Conservation (phyloP, 2,888 invertebrate species). For the Oligia fasciuncula region DNA sequence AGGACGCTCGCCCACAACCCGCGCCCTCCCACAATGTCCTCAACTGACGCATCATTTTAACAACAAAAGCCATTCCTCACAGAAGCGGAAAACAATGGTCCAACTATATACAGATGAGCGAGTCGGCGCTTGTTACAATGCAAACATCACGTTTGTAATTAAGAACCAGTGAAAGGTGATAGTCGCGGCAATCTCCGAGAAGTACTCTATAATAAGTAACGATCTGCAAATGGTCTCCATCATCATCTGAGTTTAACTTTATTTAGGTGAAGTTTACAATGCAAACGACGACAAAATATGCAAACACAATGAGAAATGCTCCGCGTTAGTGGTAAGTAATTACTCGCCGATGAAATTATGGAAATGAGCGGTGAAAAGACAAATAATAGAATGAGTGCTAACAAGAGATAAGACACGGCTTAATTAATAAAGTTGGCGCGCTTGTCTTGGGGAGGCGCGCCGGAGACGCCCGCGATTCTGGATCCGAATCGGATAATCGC, state of each 20-base stretch:
- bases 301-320: constrained; percentile 86
- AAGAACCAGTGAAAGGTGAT: constrained; percentile 44
- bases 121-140: constrained; percentile 58
- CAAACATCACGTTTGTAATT: constrained; percentile 55
- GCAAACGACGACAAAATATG: constrained; percentile 86
- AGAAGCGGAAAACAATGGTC: constrained; percentile 78
- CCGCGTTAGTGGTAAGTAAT: constrained; percentile 88
- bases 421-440: constrained; percentile 90
- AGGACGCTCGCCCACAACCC: constrained; percentile 73
- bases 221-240: constrained; percentile 65
- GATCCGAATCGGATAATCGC: constrained; percentile 89
- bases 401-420: constrained; percentile 90
- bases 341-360: constrained; percentile 89
- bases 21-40: constrained; percentile 76
- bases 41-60: constrained; percentile 84
- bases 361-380: constrained; percentile 90
- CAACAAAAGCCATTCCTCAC: constrained; percentile 83
- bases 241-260: constrained; percentile 73
- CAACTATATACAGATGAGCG: constrained; percentile 67
- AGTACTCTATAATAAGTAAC: constrained; percentile 54
- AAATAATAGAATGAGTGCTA: constrained; percentile 90
- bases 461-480: constrained; percentile 83
- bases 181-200: constrained; percentile 39
- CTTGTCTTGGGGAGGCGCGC: constrained; percentile 84
- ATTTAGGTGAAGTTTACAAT: constrained; percentile 79